Evolutionary conservation across 2,888 invertebrate genomes (phyloP), one percentile per base, ranked within the genome.

Genomic region (Lagria hirta): DNA sequence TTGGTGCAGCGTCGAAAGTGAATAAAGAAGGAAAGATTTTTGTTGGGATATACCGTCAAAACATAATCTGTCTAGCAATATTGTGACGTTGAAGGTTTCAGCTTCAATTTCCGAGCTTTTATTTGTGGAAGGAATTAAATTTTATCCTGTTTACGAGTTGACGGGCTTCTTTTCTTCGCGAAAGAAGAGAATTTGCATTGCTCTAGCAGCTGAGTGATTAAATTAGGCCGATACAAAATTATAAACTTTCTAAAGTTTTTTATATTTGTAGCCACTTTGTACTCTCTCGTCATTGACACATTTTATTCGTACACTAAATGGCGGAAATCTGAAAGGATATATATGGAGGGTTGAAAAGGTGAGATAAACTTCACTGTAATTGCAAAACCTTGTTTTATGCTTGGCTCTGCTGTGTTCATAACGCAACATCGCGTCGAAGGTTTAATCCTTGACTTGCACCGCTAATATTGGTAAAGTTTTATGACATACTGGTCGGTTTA

Each of bases 331-430:
- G 35, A 42, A 41, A 43, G 43, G 28, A 45, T 40, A 44, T 49
- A 46, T 54, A 51, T 48, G 49, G n/a, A n/a, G n/a, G 51, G 49
- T 42, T 42, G 40, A 52, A 43, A 47, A 51, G 46, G 46, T 49
- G 37, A 52, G 51, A 43, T 46, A 48, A 49, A 48, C 43, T 52
- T 41, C 41, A 38, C 43, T 51, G 54, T 54, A 54, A 54, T 54
- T 53, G 51, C 51, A 37, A 55, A 52, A 55, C 45, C 51, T 43
- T 51, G 52, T 53, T 54, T 54, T 47, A 54, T 54, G 48, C 43
- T 48, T 43, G 26, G 35, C 41, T 35, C 34, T 28, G 36, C 48
- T 30, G n/a, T 32, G 46, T 48, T 48, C 42, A 41, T 48, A 46
- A 47, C 43, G 28, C 22, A 20, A 35, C 11, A 30, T 32, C 17